These are phyloP conservation scores for Apteryx owenii DNA, from an alignment of 2,113 vertebrate species.

Conservation along the genomic window DNA sequence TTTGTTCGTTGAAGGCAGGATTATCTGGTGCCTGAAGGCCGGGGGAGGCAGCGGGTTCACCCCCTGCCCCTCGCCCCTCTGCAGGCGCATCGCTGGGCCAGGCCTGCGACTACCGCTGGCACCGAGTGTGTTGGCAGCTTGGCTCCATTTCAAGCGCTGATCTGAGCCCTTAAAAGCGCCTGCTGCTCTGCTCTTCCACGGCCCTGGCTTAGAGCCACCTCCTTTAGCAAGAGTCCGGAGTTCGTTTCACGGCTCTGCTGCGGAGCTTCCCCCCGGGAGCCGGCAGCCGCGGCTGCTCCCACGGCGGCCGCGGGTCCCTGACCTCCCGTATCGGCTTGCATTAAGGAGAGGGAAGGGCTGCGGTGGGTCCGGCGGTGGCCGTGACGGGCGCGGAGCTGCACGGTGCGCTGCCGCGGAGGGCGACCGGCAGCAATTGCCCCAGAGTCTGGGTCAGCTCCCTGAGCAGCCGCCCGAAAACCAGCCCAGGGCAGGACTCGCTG, in stretches of 20 bases:
- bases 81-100: rapidly evolving
- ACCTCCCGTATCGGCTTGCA: background rate
- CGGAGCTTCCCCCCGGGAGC: background rate
- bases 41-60: background rate
- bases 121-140: background rate
- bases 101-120: background rate
- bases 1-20: background rate
- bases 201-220: background rate
- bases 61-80: background rate
- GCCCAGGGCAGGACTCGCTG: background rate
- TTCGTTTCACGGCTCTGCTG: background rate
- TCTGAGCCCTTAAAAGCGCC: no score
- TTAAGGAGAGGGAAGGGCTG: background rate
- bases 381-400: rapidly evolving
- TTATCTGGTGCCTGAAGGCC: background rate
- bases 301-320: background rate
- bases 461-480: rapidly evolving
- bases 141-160: rapidly evolving
- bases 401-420: background rate
- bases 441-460: background rate
- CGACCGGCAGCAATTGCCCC: background rate
- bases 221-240: rapidly evolving
- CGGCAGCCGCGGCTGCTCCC: background rate
- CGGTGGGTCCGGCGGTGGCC: background rate
- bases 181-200: rapidly evolving